phyloP scores from a whole-genome alignment of 2,113 vertebrate genomes.

The Diadophis punctatus region DNA sequence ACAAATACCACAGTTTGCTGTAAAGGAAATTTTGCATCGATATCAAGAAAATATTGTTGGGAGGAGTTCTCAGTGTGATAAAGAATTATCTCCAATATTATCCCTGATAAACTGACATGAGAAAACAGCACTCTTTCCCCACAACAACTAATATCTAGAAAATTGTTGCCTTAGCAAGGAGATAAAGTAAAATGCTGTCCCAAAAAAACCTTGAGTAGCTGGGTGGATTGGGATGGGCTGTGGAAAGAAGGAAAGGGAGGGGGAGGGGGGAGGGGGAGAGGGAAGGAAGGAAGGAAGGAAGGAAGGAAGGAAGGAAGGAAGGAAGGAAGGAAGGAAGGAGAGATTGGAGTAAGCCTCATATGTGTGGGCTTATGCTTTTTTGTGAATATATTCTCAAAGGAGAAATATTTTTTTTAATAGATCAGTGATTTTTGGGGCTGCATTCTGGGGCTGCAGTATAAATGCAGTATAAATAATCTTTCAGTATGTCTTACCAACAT shows the following conservation, averaged over 20 bases:
- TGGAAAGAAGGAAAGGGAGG: background rate
- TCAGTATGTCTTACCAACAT: too few relatives aligned
- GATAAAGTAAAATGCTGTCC: background rate
- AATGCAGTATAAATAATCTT: too few relatives aligned
- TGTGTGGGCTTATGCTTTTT: background rate
- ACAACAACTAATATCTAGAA: background rate
- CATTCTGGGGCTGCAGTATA: background rate
- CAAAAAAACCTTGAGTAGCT: background rate
- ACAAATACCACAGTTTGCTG: rapidly evolving
- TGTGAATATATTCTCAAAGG: background rate
- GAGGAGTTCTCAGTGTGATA: background rate
- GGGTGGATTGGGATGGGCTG: background rate
- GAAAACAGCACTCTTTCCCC: background rate
- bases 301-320: background rate
- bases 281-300: background rate
- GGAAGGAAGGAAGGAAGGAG: background rate
- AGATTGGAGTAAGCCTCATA: background rate
- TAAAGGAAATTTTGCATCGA: background rate
- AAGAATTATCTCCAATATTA: background rate
- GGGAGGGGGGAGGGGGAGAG: background rate
- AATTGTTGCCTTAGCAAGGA: background rate
- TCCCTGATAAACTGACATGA: background rate
- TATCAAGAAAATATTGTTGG: background rate
- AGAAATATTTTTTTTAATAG: background rate
- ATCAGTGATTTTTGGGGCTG: background rate